Evolutionary conservation across 2,888 invertebrate genomes (phyloP), one percentile per base, ranked within the genome.

Genomic region (Drosophila engyochracea): DNA sequence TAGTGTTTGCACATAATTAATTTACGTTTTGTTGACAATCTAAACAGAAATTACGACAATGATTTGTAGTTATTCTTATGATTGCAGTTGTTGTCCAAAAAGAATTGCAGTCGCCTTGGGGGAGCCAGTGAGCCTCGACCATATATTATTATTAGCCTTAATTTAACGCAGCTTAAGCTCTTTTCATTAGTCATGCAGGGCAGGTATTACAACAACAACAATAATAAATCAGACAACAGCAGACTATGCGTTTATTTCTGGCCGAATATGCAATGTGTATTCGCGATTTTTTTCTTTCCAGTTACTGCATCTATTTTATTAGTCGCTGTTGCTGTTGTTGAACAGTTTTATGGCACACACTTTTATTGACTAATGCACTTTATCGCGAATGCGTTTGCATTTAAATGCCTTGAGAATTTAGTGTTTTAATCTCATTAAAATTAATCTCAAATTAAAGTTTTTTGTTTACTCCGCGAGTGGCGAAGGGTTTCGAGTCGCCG

Each of bases 121-220:
- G 54, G 35, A 35, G 22, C 16, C 47, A 47, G 47, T 47, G 60
- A 64, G 57, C 58, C 67, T 66, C 49, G 66, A 37, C 69, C 70
- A 60, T 82, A 73, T 76, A 66, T 68, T 60, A 68, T 68, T 59
- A 54, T 75, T 82, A 70, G 65, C 57, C 64, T 70, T 70, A 58
- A 60, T 63, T 84, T 73, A 72, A 47, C 65, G 60, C 60, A 52
- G 68, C 52, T 59, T 53, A 67, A 58, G 57, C 57, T 63, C 69
- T 74, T 83, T 82, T 74, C 76, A 76, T 86, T 89, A 89, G 84
- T 90, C 89, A 90, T 86, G 79, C 89, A 80, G 63, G 51, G 67
- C 66, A 82, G 52, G 80, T 66, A 64, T 64, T 41, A 31, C 12
- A 55, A 10, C 54, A 37, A 22, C 16, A 37, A 39, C n/a, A 57